A percentile compares a stretch with the other conserved stretches of the same genome.
Evolutionary conservation across 2,888 invertebrate species (phyloP).

Genomic region (Metacarcinus magister): DNA sequence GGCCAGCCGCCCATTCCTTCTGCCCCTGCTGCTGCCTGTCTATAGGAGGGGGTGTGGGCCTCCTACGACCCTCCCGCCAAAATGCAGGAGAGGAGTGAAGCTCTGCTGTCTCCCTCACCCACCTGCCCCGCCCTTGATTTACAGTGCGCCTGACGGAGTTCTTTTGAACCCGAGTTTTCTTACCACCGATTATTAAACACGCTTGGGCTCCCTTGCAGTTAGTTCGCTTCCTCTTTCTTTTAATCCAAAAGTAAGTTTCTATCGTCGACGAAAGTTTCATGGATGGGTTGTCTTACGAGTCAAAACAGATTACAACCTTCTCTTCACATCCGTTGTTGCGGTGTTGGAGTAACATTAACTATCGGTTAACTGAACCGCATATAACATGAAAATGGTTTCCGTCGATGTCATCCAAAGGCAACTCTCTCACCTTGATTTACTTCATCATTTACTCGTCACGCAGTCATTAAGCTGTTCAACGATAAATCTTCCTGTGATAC

Average conservation of each 20-base stretch:
- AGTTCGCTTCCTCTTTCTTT: not conserved
- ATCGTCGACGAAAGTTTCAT: not conserved
- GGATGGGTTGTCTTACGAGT: not conserved
- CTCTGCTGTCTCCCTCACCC: not conserved
- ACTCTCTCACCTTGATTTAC: not conserved
- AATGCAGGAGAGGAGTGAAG: not conserved
- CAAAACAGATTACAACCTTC: not conserved
- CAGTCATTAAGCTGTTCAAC: not conserved
- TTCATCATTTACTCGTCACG: not conserved
- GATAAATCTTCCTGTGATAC: not conserved
- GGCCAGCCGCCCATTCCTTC: not conserved
- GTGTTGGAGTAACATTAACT: not conserved
- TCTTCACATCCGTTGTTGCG: not conserved
- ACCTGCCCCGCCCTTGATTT: not conserved
- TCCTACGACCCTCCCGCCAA: not conserved
- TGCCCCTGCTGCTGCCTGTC: not conserved
- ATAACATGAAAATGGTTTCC: not conserved
- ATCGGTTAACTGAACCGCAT: not conserved
- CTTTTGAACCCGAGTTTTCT: not conserved
- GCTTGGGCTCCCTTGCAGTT: not conserved
- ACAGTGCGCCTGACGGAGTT: not conserved
- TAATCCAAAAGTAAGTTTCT: not conserved
- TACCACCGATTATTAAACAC: conserved; percentile 30
- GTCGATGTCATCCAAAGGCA: not conserved
- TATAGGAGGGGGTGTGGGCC: not conserved